Evolutionary conservation across 2,797 vertebrate genomes (phyloP).

Genomic region (Aeoliscus strigatus): DNA sequence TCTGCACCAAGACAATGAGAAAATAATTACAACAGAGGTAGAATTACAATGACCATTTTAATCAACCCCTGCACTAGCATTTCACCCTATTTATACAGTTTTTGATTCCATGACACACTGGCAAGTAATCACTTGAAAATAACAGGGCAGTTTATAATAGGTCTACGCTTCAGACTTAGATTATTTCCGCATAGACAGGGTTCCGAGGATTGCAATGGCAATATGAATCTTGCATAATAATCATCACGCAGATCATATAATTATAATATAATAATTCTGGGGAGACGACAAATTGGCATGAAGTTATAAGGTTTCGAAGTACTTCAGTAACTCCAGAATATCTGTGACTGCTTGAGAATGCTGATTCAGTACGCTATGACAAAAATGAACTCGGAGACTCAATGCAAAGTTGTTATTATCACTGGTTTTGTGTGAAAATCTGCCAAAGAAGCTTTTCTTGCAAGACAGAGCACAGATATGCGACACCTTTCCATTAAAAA

Average conservation of each 20-base stretch:
- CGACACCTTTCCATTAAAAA: conserved; percentile 35
- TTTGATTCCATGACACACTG: conserved; percentile 81
- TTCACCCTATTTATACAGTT: conserved; percentile 84
- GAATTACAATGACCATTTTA: conserved; percentile 83
- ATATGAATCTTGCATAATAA: conserved; percentile 74
- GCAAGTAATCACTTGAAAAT: conserved; percentile 87
- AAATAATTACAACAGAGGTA: conserved; percentile 85
- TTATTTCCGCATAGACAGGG: conserved; percentile 66
- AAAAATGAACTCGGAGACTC: conserved; percentile 13
- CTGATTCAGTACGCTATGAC: conserved; percentile 32
- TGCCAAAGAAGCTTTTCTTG: conserved; percentile 26
- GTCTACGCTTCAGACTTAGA: conserved; percentile 67
- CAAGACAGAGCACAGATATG: conserved; percentile 15
- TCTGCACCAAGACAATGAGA: conserved; percentile 80
- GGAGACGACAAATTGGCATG: conserved; percentile 28
- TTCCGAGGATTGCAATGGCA: conserved; percentile 65
- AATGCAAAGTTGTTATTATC: conserved; percentile 15
- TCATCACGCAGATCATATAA: conserved; percentile 52
- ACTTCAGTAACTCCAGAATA: conserved; percentile 41
- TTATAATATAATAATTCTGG: conserved; percentile 31
- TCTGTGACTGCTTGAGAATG: conserved; percentile 22
- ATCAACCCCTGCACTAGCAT: conserved; percentile 81
- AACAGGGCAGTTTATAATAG: conserved; percentile 76
- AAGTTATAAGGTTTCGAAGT: conserved; percentile 51
- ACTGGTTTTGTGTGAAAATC: conserved; percentile 23